These are phyloP conservation scores for Motacilla tschutschensis DNA, from an alignment of 2,113 vertebrate genomes.

Conservation along the genomic window DNA sequence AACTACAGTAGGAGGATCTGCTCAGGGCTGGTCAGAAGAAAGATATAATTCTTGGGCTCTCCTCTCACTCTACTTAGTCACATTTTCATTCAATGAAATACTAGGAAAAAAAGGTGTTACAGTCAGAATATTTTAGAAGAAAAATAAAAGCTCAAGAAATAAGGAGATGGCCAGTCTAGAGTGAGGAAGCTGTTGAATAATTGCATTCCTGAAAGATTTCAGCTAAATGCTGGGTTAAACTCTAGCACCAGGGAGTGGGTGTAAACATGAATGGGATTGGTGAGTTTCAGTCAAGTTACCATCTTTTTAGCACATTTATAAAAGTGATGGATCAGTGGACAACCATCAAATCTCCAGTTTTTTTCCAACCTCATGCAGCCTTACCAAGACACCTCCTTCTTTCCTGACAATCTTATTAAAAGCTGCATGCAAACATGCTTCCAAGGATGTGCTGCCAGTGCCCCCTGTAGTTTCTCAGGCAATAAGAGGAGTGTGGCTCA, in stretches of 20 bases:
- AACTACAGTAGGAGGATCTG: not conserved
- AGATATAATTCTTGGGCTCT: not conserved
- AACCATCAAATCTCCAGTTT: not conserved
- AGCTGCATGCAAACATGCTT: not conserved
- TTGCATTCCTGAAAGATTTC: not conserved
- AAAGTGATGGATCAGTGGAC: not conserved
- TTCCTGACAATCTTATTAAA: not conserved
- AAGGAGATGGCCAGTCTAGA: not conserved
- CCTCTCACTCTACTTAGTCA: not conserved
- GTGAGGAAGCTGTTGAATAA: not conserved
- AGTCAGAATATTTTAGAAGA: not conserved
- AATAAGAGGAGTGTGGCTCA: fast-evolving
- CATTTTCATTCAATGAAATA: not conserved
- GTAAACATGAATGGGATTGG: not conserved
- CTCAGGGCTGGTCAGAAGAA: not conserved
- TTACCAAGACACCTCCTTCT: not conserved
- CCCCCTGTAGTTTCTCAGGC: not conserved
- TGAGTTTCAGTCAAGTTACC: not conserved
- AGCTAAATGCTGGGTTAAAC: not conserved
- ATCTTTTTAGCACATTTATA: not conserved
- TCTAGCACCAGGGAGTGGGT: not conserved
- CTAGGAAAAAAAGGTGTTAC: not conserved
- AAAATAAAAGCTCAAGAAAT: not conserved
- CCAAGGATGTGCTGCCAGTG: not conserved
- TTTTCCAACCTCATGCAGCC: not conserved